Evolutionary conservation across 2,888 invertebrate genomes (phyloP).

Genomic region (Pachydiplax longipennis): DNA sequence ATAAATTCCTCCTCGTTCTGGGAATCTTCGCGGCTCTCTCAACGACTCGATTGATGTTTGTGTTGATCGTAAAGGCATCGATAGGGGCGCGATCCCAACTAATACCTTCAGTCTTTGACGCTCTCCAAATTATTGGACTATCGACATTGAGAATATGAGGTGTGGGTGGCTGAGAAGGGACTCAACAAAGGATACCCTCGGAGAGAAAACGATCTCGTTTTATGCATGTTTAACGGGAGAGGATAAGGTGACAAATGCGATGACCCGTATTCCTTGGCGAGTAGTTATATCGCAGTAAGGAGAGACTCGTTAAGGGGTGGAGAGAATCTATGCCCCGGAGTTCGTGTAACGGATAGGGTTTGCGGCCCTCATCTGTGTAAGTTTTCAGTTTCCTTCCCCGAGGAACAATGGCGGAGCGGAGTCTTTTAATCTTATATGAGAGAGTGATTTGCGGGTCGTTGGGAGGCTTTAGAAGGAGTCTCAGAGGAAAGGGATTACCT

Average conservation of each 20-base stretch:
- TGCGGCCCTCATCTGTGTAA: not conserved
- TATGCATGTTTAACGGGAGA: conserved; percentile 30
- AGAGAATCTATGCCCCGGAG: not conserved
- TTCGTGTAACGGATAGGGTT: not conserved
- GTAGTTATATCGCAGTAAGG: not conserved
- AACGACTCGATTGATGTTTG: not conserved
- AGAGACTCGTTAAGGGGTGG: not conserved
- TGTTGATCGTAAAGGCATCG: too few species aligned
- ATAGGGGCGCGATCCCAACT: not conserved
- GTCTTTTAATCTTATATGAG: conserved; percentile 33
- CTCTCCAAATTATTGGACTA: not conserved
- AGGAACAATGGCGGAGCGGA: not conserved
- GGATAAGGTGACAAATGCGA: conserved; percentile 20
- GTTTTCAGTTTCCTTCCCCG: not conserved
- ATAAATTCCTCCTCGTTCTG: not conserved
- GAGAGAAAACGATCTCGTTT: not conserved
- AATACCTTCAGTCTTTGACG: too few species aligned
- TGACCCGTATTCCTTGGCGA: not conserved
- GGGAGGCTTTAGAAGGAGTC: not conserved
- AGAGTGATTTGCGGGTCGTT: conserved; percentile 26
- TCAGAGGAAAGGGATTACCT: not conserved
- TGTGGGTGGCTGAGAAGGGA: not conserved
- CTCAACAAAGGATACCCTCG: not conserved
- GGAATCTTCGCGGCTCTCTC: too few species aligned
- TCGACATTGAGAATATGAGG: not conserved